These are phyloP conservation scores for Mamestra configurata DNA, from an alignment of 1,140 invertebrate genomes.

Conservation along the genomic window DNA sequence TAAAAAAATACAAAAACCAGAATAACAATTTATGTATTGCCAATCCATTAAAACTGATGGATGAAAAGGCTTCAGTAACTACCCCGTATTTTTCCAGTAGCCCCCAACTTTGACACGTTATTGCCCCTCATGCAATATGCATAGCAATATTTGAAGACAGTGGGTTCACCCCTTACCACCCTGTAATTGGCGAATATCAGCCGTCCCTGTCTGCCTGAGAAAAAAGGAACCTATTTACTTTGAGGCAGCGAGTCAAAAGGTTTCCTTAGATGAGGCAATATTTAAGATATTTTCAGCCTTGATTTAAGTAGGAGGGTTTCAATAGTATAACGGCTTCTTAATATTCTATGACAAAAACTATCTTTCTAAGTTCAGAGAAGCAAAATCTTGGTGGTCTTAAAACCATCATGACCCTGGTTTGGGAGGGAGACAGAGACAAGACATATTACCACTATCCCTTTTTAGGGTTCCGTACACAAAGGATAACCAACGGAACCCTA, in stretches of 20 bases:
- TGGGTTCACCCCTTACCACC: slow-evolving; percentile 48
- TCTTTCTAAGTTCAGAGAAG: no score
- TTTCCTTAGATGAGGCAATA: background rate
- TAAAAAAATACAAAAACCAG: background rate
- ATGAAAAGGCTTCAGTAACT: slow-evolving; percentile 18
- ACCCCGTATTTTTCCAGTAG: slow-evolving; percentile 56
- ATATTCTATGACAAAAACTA: no score
- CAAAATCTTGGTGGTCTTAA: no score
- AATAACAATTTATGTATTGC: background rate
- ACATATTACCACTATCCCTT: no score
- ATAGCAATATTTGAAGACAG: slow-evolving; percentile 72
- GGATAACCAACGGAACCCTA: no score
- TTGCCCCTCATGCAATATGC: slow-evolving; percentile 83
- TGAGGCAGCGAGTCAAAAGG: background rate
- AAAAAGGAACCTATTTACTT: background rate
- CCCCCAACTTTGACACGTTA: slow-evolving; percentile 78
- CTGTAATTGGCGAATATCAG: slow-evolving; percentile 68
- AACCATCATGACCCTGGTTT: no score
- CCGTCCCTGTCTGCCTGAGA: background rate
- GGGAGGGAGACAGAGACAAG: no score
- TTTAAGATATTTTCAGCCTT: background rate
- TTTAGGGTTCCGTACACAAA: no score
- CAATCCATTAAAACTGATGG: slow-evolving; percentile 7
- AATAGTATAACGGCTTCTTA: no score
- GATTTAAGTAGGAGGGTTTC: background rate